These are phyloP conservation scores for Andrena flavipes DNA, from an alignment of 2,888 invertebrate species.

Conservation along the genomic window DNA sequence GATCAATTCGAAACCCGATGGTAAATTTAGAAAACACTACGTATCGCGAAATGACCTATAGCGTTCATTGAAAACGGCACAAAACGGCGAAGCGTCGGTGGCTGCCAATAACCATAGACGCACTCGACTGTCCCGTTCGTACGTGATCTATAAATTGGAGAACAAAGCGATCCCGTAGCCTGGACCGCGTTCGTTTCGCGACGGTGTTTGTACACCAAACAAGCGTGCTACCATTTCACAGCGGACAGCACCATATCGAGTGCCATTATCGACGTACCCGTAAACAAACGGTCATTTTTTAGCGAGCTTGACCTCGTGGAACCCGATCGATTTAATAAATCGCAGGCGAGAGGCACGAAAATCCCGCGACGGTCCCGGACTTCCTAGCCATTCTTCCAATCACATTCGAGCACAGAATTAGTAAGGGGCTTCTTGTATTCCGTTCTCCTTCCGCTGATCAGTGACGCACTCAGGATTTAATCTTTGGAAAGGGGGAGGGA, in stretches of 20 bases:
- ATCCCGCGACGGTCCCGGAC: neutral
- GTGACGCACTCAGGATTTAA: no score
- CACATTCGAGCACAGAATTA: neutral
- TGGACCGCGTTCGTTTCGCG: slow-evolving; percentile 12
- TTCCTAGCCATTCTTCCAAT: neutral
- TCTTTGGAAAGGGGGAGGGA: no score
- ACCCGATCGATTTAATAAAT: neutral
- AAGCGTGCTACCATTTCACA: slow-evolving; percentile 36
- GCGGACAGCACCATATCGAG: slow-evolving; percentile 24
- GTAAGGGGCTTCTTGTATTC: no score
- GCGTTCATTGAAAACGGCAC: neutral
- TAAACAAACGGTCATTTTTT: slow-evolving; percentile 20
- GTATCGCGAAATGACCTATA: neutral
- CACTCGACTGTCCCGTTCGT: neutral
- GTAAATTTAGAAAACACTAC: neutral
- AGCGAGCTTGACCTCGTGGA: neutral
- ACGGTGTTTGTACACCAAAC: slow-evolving; percentile 42
- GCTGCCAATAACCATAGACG: slow-evolving; percentile 25
- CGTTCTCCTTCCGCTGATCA: no score
- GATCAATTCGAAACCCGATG: no score
- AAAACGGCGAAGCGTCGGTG: neutral
- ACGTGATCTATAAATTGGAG: slow-evolving; percentile 41
- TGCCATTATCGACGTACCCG: slow-evolving; percentile 20
- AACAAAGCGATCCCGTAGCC: slow-evolving; percentile 29
- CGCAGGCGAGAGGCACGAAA: neutral